Evolutionary conservation across 2,797 vertebrate species (phyloP), one percentile per base, ranked within the genome.

Genomic region (Sebastes wilsoni): DNA sequence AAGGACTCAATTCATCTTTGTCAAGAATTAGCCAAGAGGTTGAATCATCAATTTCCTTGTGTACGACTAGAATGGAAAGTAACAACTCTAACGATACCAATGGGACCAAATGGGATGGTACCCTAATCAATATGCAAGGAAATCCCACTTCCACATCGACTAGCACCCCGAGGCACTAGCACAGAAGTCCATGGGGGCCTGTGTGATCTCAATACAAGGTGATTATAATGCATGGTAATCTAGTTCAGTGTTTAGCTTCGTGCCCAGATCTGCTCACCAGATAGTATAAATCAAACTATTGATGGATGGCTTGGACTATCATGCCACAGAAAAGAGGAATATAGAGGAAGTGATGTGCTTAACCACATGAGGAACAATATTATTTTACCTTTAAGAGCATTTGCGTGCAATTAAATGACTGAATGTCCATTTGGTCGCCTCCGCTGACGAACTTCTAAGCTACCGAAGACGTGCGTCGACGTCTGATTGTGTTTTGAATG

Each of bases 1-100:
- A 80, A 83, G 27, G 56, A 88, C 79, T 93, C 87, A 86, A 89
- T 92, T 89, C 77, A 88, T 91, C 89, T 83, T 79, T 84, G 91
- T 88, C 85, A 88, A 73, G 83, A 90, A 88, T 88, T 89, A 87
- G 84, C 85, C 66, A 10, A 62, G 66, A 85, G 82, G 76, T 73
- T 75, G 82, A 89, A 83, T 90, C 65, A 75, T 88, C 79, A 78
- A 82, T 91, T 91, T 87, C 84, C 80, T 64, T 38, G 25, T 84
- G 81, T 80, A 80, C 72, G 72, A 83, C 83, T 30, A 27, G 81
- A 77, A 88, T 87, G 55, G 58, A 85, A 87, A 88, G 83, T 89
- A 88, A 84, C 81, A 82, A 62, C 22, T 8, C 56, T 59, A 74
- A 72, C 74, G 69, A 72, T 71, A 55, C 67, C 75, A 60, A 49